Base-by-base conservation (phyloP, 2,888 invertebrate species). In the Cancer borealis region DNA sequence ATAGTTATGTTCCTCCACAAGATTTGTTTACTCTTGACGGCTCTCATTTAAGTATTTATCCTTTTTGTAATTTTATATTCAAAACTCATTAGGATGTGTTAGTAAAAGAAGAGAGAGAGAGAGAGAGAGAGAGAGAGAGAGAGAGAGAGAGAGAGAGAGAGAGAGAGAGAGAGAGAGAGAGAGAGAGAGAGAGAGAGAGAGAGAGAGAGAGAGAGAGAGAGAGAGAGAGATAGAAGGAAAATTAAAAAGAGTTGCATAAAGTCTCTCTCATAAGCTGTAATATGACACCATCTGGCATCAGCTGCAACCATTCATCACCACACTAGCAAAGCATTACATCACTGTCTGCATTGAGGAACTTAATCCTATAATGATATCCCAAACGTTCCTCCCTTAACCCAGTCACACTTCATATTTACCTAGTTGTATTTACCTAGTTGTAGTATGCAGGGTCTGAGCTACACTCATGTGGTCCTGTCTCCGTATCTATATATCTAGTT, bases 191-290 rank as follows among this genome's bases (percentile, higher is more conserved):
- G 54, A 54, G 54, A 17, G 54, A 17, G 3, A 54, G 3, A 54
- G 3, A 17, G 54, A 54, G 54, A 17, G 54, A 17, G 3, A 54
- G 3, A 54, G 3, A 17, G 54, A 54, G 54, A 39, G 39, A 39
- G 39, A 39, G 39, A 39, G 84, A 84, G 84, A 39, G 14, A 17
- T 30, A 84, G 73, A 26, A n/a, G 26, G 26, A 26, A 79, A 30
- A 84, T 39, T 21, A 39, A 14, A 39, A 14, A 84, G 39, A 12
- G 17, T 3, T 39, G 39, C 12, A 39, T 12, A 84, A 84, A 30
- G 84, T 39, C 84, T 39, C 84, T 84, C 39, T 10, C 84, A 84
- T 84, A 30, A 84, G 84, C 10, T 14, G 84, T 84, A 84, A 84
- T 39, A 39, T 39, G 84, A 84, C 10, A 30, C 39, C 14, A 14